A percentile compares a stretch with the other conserved stretches of the same genome.
These are phyloP conservation scores for Brachypodius melanocephalos DNA, from an alignment of 2,113 vertebrate species.

Conservation along the genomic window DNA sequence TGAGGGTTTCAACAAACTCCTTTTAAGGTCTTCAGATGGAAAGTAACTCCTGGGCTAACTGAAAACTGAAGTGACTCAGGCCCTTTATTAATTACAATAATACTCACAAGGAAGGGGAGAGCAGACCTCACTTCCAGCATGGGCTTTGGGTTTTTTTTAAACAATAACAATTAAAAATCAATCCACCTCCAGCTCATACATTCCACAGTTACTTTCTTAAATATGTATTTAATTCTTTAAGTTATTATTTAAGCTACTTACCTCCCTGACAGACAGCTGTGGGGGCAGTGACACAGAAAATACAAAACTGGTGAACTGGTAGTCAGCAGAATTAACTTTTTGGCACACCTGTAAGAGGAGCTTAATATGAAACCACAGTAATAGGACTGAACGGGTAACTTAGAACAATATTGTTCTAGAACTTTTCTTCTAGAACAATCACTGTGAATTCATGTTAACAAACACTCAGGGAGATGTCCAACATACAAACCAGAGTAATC, in stretches of 20 bases:
- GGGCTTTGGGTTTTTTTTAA: not conserved
- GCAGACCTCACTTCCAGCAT: not conserved
- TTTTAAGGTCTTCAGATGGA: constrained; percentile 4
- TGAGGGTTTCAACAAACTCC: not conserved
- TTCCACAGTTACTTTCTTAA: not conserved
- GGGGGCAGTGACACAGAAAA: constrained; percentile 92
- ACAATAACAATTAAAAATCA: not conserved
- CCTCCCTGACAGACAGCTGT: constrained; percentile 94
- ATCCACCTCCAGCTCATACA: not conserved
- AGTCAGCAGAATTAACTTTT: constrained; percentile 79
- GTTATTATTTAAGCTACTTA: constrained; percentile 56
- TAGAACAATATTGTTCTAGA: too few relatives aligned
- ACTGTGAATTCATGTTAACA: not conserved
- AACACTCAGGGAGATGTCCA: not conserved
- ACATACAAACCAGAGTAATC: not conserved
- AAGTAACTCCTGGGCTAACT: not conserved
- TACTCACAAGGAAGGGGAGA: not conserved
- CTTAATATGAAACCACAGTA: not conserved
- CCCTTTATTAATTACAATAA: not conserved
- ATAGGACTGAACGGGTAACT: not conserved
- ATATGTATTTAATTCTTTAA: not conserved
- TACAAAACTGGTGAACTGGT: constrained; percentile 86
- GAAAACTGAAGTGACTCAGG: not conserved
- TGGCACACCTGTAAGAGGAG: constrained; percentile 80
- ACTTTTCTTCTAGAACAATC: not conserved